A percentile compares a stretch with the other conserved stretches of the same genome.
phyloP scores from a whole-genome alignment of 2,888 invertebrate species.

The Caenorhabditis auriculariae region DNA sequence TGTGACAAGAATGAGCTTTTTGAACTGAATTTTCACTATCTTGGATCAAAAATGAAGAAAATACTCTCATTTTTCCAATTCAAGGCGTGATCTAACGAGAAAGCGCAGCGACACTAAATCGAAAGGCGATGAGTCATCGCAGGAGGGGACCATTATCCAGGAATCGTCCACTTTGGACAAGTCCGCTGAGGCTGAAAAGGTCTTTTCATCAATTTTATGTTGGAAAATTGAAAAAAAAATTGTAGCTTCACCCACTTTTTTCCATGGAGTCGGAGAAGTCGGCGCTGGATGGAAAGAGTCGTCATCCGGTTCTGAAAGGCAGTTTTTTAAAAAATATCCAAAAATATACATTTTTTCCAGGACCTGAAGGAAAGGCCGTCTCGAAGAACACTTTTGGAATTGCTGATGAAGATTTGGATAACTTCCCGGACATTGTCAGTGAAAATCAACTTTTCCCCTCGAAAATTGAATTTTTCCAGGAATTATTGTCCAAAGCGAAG shows the following conservation, averaged over 20 bases:
- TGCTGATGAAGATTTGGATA: conserved; percentile 6
- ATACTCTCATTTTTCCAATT: neutral
- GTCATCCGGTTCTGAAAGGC: conserved; percentile 3
- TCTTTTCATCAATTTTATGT: too few relatives aligned
- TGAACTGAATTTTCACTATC: too few relatives aligned
- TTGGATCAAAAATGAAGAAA: too few relatives aligned
- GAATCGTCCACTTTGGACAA: too few relatives aligned
- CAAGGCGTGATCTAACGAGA: conserved; percentile 21
- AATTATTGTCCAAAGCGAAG: conserved; percentile 2
- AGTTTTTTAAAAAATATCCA: neutral
- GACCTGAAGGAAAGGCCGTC: conserved; percentile 22
- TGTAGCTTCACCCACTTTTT: conserved; percentile 22
- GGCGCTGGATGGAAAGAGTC: neutral
- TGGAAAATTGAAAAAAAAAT: too few relatives aligned
- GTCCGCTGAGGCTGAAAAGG: too few relatives aligned
- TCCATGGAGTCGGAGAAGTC: conserved; percentile 4
- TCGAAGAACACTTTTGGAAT: conserved; percentile 22
- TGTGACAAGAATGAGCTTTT: too few relatives aligned
- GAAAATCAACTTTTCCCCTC: neutral
- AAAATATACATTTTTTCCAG: conserved; percentile 1
- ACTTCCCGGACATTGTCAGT: neutral
- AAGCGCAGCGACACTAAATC: conserved; percentile 12
- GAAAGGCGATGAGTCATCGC: too few relatives aligned
- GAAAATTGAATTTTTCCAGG: conserved; percentile 1
- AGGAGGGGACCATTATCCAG: too few relatives aligned